A percentile compares a stretch with the other conserved stretches of the same genome.
These are phyloP conservation scores for Calliopum simillimum DNA, from an alignment of 2,888 invertebrate species.

Conservation along the genomic window DNA sequence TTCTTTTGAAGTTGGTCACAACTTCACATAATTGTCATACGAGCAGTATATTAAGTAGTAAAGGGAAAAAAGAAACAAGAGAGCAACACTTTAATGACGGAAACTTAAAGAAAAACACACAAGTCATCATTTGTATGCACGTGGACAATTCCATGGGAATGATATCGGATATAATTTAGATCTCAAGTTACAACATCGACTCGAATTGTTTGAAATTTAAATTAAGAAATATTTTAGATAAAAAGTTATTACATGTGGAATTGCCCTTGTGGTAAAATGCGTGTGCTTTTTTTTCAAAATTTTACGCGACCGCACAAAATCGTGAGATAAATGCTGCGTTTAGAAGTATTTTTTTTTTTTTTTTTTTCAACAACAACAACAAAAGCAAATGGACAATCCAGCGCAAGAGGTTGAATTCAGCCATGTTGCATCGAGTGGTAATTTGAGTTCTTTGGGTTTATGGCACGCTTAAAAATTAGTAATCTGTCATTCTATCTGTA, in stretches of 20 bases:
- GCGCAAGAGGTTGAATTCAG: not conserved
- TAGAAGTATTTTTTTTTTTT: not conserved
- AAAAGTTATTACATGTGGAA: not conserved
- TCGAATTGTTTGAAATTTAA: too few species aligned
- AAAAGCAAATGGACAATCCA: not conserved
- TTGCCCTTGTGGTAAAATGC: conserved; percentile 1
- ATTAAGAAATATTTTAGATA: not conserved
- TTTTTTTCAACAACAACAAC: not conserved
- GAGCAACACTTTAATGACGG: not conserved
- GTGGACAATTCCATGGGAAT: too few species aligned
- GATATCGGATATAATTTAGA: too few species aligned
- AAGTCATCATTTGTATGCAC: not conserved
- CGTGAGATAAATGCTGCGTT: conserved; percentile 6
- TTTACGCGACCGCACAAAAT: not conserved
- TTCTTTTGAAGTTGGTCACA: conserved; percentile 22
- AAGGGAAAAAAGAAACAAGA: not conserved
- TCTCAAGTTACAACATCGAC: too few species aligned
- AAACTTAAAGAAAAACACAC: not conserved
- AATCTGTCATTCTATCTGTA: conserved; percentile 2
- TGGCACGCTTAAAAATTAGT: conserved; percentile 35
- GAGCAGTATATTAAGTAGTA: conserved; percentile 9
- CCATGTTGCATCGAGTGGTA: not conserved
- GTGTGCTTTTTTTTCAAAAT: not conserved
- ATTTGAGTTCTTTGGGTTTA: conserved; percentile 29
- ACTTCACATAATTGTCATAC: conserved; percentile 6